Conservation (phyloP, 2,888 invertebrate species). For the Caenorhabditis uteleia region DNA sequence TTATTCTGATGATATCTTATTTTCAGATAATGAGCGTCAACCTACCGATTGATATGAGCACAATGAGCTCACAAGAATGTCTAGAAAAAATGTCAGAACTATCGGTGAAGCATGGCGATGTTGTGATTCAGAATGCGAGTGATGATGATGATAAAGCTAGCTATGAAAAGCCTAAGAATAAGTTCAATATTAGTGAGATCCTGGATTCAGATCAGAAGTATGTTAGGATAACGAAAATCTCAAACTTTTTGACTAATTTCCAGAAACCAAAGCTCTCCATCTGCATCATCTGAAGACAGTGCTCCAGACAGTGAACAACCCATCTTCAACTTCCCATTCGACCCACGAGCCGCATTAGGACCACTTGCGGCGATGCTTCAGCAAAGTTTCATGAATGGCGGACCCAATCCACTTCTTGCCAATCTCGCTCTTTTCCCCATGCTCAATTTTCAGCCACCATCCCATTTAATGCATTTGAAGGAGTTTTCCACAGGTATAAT, state of each 20-base stretch:
- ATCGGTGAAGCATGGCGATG: slow-evolving; percentile 2
- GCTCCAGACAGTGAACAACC: slow-evolving; percentile 3
- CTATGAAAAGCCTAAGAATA: slow-evolving; percentile 8
- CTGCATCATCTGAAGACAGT: slow-evolving; percentile 48
- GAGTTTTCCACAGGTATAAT: no score
- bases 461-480: no score
- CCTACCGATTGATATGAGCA: slow-evolving; percentile 35
- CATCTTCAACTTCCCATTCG: slow-evolving; percentile 10
- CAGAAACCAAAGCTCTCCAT: slow-evolving; percentile 53
- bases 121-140: slow-evolving; percentile 8
- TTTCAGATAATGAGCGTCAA: slow-evolving; percentile 8
- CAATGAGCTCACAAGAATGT: slow-evolving; percentile 32
- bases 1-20: neutral
- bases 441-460: slow-evolving; percentile 13
- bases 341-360: slow-evolving; percentile 16
- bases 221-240: slow-evolving; percentile 6
- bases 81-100: slow-evolving; percentile 28
- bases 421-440: slow-evolving; percentile 23
- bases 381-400: slow-evolving; percentile 15
- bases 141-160: slow-evolving; percentile 14
- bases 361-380: slow-evolving; percentile 26
- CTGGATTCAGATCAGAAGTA: slow-evolving; percentile 38
- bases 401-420: slow-evolving; percentile 8
- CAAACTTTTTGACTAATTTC: slow-evolving; percentile 2
- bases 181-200: slow-evolving; percentile 43